Evolutionary conservation across 1,140 invertebrate species (phyloP).

Genomic region (Drosophila grimshawi): DNA sequence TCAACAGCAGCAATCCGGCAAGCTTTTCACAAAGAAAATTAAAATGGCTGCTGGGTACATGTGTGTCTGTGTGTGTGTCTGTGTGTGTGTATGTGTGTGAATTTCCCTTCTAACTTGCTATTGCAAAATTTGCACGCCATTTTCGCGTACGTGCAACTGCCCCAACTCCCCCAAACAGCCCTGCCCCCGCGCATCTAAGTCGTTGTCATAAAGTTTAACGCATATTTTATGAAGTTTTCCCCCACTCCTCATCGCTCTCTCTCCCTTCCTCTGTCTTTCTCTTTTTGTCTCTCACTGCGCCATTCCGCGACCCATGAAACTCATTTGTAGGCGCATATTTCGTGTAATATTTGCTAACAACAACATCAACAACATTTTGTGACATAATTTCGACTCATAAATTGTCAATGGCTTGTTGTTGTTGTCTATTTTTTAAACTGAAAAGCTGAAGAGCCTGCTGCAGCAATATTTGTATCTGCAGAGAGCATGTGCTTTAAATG

Average conservation of each 20-base stretch:
- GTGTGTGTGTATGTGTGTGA: background rate
- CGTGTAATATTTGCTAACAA: slow-evolving; percentile 42
- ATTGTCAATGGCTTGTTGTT: slow-evolving; percentile 64
- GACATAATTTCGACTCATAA: slow-evolving; percentile 77
- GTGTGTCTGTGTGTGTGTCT: slow-evolving; percentile 4
- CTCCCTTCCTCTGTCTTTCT: background rate
- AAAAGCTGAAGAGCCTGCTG: background rate
- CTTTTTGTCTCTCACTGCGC: background rate
- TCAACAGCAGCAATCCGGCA: slow-evolving; percentile 41
- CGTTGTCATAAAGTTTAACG: slow-evolving; percentile 59
- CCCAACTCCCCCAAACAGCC: background rate
- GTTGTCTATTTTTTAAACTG: background rate
- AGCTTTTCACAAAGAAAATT: slow-evolving; percentile 51
- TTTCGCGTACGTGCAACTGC: slow-evolving; percentile 49
- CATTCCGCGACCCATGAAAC: slow-evolving; percentile 29
- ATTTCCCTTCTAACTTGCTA: slow-evolving; percentile 14
- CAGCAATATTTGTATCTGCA: slow-evolving; percentile 12
- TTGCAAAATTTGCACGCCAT: slow-evolving; percentile 58
- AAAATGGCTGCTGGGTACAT: slow-evolving; percentile 39
- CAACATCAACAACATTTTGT: slow-evolving; percentile 55
- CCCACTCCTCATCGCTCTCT: background rate
- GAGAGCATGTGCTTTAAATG: slow-evolving; percentile 17
- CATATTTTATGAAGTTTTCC: slow-evolving; percentile 59
- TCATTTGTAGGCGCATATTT: slow-evolving; percentile 58
- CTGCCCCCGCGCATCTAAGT: slow-evolving; percentile 13